Conservation (phyloP, 2,888 invertebrate genomes). For the Plemyria rubiginata region DNA sequence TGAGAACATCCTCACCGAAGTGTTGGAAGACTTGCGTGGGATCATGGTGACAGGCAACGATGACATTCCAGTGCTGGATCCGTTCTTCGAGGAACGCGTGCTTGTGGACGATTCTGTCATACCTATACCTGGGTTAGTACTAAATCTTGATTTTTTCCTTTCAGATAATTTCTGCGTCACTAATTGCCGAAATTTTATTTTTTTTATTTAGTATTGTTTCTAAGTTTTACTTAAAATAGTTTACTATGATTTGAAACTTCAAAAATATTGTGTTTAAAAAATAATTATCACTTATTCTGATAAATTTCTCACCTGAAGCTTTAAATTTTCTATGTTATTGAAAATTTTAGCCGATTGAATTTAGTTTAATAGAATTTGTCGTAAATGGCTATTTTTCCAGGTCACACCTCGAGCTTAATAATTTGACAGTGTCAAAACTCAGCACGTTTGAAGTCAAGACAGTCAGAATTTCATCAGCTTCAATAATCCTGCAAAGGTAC, state of each 20-base stretch:
- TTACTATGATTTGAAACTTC: too few species aligned
- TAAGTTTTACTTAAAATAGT: too few species aligned
- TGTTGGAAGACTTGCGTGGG: conserved; percentile 37
- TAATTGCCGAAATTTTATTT: too few species aligned
- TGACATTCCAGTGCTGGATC: conserved; percentile 63
- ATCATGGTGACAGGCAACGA: conserved; percentile 54
- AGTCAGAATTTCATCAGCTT: conserved; percentile 28
- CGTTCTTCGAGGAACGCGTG: conserved; percentile 51
- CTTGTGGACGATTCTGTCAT: conserved; percentile 52
- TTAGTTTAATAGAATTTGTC: too few species aligned
- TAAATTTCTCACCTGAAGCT: too few species aligned
- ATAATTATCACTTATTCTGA: too few species aligned
- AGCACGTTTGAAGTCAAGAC: conserved; percentile 39
- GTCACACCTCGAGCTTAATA: conserved; percentile 25
- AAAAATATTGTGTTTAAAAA: too few species aligned
- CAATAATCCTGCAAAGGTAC: conserved; percentile 34
- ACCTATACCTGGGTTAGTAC: conserved; percentile 57
- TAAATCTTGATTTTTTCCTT: background rate
- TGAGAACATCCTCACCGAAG: conserved; percentile 29
- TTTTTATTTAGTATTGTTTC: too few species aligned
- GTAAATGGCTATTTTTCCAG: conserved; percentile 25
- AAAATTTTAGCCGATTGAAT: too few species aligned
- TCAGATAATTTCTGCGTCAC: too few species aligned
- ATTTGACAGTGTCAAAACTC: conserved; percentile 33
- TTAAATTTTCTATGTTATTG: too few species aligned